Base-by-base conservation (phyloP, 2,113 vertebrate species). In the Empidonax alnorum region DNA sequence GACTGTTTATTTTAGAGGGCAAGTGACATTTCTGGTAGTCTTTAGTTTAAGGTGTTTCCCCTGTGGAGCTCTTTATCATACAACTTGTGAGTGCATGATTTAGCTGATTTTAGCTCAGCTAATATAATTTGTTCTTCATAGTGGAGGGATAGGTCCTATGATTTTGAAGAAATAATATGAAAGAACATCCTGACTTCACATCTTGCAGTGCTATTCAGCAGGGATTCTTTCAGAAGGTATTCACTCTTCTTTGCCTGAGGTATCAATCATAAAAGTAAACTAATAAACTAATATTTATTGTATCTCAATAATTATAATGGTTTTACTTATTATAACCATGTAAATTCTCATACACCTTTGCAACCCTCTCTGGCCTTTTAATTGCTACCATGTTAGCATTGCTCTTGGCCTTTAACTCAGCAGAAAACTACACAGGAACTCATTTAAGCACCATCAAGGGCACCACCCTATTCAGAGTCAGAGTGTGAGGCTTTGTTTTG, bases 381-480 rank as follows among this genome's bases (percentile, higher is more conserved):
- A 81, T 78, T 92, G 33, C 16, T 72, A 23, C 22, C 19, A 2
- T 35, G 16, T 68, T 56, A 83, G 5, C 3, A 2, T 46, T 81
- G 52, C 27, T 74, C 58, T 81, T 62, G 22, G 7, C 10, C 50
- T 21, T 66, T 37, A 53, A 17, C 10, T 67, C 17, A n/a, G 21
- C 19, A 72, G 85, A 50, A 90, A 76, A 62, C 4, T 24, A 12
- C 17, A 21, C 8, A 56, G 71, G n/a, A 78, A 25, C 25, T 44
- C n/a, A 13, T 46, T 56, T 74, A 15, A 81, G 10, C 7, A 28
- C 49, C 16, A 10, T 23, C 50, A 18, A 52, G 24, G 27, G 1
- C 58, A 35, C 5, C 0, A 0, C 10, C 5, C 33, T 50, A 4
- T 30, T 50, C 9, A 42, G 53, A 89, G 41, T 5, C 4, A 15